A percentile compares a stretch with the other conserved stretches of the same genome.
Conservation (phyloP, 2,113 vertebrate genomes). For the Brachypodius melanocephalos region DNA sequence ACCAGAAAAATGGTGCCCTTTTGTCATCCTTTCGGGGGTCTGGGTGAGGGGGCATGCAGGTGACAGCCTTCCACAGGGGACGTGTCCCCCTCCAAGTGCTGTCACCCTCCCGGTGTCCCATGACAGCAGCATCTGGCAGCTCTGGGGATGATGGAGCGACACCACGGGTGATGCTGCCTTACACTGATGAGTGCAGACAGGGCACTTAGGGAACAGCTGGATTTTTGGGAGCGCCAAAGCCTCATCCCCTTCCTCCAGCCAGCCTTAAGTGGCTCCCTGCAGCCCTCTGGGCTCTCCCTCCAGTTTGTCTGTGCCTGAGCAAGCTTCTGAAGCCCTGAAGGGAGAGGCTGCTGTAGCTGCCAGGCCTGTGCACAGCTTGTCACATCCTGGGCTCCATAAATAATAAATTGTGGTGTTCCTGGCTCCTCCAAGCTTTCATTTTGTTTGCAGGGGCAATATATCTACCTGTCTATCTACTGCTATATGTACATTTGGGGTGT, state of each 20-base stretch:
- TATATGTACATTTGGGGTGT: accelerated
- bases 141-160: accelerated
- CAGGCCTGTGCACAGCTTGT: neutral
- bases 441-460: neutral
- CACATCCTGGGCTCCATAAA: neutral
- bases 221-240: neutral
- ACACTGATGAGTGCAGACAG: neutral
- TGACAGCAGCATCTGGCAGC: neutral
- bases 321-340: neutral
- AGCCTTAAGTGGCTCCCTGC: neutral
- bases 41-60: neutral
- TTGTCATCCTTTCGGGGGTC: neutral
- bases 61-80: neutral
- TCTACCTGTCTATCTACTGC: accelerated
- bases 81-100: neutral
- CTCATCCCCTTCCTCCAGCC: neutral
- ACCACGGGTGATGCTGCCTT: accelerated
- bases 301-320: neutral
- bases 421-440: neutral
- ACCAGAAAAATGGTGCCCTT: slow-evolving; percentile 30
- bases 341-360: neutral
- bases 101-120: neutral
- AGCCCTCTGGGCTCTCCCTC: neutral
- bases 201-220: neutral
- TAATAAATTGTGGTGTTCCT: neutral